phyloP scores from a whole-genome alignment of 2,113 vertebrate species.

The Pterocles orientalis region DNA sequence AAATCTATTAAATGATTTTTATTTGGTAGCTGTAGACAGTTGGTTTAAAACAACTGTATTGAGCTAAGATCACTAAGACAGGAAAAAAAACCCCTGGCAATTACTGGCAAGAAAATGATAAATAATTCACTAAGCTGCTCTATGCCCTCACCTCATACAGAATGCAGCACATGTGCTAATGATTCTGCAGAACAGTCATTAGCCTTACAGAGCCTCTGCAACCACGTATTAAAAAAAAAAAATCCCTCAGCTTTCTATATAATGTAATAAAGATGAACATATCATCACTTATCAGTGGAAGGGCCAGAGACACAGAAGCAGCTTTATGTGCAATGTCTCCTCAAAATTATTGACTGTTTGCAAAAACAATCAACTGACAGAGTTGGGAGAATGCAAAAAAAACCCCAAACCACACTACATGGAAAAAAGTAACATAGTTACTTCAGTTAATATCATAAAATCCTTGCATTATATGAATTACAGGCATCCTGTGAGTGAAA shows the following conservation, averaged over 20 bases:
- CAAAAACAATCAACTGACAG: background rate
- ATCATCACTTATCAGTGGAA: background rate
- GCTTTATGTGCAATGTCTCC: background rate
- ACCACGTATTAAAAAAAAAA: background rate
- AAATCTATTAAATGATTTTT: background rate
- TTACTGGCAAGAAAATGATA: conserved; percentile 16
- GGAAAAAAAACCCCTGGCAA: background rate
- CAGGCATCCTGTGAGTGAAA: background rate
- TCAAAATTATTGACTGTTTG: background rate
- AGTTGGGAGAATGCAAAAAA: background rate
- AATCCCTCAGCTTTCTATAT: background rate
- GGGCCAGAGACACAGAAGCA: background rate
- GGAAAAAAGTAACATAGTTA: background rate
- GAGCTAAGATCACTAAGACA: background rate
- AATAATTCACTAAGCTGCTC: conserved; percentile 27
- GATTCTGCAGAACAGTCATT: background rate
- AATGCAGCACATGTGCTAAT: background rate
- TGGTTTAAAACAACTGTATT: background rate
- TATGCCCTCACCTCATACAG: background rate
- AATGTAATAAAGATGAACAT: background rate
- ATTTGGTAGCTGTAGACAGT: background rate
- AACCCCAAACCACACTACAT: background rate
- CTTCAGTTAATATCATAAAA: background rate
- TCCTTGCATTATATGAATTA: background rate
- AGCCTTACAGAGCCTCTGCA: background rate